These are phyloP conservation scores for Melanotaenia trifasciata DNA, from an alignment of 2,797 vertebrate genomes.

Conservation along the genomic window DNA sequence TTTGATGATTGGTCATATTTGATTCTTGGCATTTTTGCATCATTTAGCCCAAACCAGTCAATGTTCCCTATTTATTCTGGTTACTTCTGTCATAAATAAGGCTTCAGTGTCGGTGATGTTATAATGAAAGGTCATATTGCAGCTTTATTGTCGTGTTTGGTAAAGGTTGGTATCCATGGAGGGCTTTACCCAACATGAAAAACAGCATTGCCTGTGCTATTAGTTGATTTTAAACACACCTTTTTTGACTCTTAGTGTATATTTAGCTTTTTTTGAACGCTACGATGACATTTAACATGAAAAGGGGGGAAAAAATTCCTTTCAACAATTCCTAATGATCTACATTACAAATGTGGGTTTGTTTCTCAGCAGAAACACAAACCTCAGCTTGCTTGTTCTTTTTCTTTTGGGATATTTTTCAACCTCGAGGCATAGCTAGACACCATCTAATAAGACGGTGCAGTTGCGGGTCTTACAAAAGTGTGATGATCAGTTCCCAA, in stretches of 20 bases:
- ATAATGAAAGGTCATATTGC: constrained; percentile 57
- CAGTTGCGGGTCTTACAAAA: too few relatives aligned
- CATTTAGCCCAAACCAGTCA: constrained; percentile 56
- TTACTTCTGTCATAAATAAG: constrained; percentile 78
- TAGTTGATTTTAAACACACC: constrained; percentile 42
- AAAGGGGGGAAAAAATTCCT: too few relatives aligned
- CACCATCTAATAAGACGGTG: too few relatives aligned
- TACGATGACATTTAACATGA: constrained; percentile 8
- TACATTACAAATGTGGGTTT: too few relatives aligned
- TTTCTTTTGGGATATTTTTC: too few relatives aligned
- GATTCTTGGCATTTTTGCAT: constrained; percentile 63
- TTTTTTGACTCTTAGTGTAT: constrained; percentile 41
- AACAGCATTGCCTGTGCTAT: constrained; percentile 46
- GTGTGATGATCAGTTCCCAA: too few relatives aligned
- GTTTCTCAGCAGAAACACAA: too few relatives aligned
- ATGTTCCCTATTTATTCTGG: constrained; percentile 71
- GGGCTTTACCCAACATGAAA: constrained; percentile 50
- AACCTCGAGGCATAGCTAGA: too few relatives aligned
- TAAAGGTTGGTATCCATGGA: constrained; percentile 60
- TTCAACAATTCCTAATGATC: too few relatives aligned
- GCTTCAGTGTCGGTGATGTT: constrained; percentile 47
- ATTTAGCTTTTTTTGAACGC: neutral
- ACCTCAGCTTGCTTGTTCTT: too few relatives aligned
- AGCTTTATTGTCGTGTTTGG: constrained; percentile 63
- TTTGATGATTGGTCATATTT: constrained; percentile 57